Conservation (phyloP, 1,140 invertebrate genomes). For the Drosophila sp. region DNA sequence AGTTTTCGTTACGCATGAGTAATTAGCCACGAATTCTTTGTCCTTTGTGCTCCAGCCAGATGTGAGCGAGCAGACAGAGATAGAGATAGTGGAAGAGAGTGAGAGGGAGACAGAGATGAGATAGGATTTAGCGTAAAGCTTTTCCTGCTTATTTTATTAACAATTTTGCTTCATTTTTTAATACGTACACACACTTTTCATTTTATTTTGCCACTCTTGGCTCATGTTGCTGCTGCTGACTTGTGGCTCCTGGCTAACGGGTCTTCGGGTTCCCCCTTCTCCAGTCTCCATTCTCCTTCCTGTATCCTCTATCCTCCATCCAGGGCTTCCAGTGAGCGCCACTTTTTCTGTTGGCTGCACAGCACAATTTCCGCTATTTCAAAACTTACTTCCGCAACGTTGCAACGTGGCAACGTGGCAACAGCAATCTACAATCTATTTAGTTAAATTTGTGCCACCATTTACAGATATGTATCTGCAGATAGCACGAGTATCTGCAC, state of each 20-base stretch:
- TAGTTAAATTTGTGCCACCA: conserved; percentile 44
- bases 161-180: conserved; percentile 59
- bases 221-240: conserved; percentile 32
- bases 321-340: conserved; percentile 39
- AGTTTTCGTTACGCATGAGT: conserved; percentile 76
- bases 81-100: background rate
- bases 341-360: conserved; percentile 75
- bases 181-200: background rate
- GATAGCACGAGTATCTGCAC: background rate
- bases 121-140: background rate
- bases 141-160: conserved; percentile 68
- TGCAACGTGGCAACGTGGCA: conserved; percentile 15
- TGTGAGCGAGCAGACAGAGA: background rate
- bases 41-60: conserved; percentile 23
- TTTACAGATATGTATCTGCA: conserved; percentile 25
- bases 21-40: conserved; percentile 66
- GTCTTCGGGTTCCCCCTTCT: no score
- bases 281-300: no score
- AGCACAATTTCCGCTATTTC: conserved; percentile 81
- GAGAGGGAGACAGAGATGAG: background rate
- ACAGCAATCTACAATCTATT: conserved; percentile 16
- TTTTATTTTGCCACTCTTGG: conserved; percentile 10
- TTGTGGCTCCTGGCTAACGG: conserved; percentile 16
- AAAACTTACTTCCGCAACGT: conserved; percentile 77
- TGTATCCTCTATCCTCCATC: background rate